Percentiles rank a stretch among this genome's conserved stretches.
These are phyloP conservation scores for Oxygymnocypris stewartii DNA, from an alignment of 2,113 vertebrate genomes.

Conservation along the genomic window DNA sequence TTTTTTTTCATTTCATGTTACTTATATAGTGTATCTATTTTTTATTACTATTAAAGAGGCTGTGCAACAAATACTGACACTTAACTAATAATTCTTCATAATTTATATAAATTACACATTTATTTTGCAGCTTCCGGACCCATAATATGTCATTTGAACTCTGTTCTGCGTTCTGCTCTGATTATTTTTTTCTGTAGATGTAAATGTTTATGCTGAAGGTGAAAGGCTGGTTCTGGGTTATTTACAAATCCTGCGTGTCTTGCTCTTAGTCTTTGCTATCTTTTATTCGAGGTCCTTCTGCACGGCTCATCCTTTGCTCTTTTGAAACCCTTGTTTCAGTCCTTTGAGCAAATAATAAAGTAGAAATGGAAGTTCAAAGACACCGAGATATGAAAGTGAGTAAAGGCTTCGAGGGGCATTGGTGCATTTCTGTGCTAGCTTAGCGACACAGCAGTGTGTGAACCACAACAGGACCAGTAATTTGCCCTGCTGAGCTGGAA, in stretches of 20 bases:
- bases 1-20: too few relatives aligned
- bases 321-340: slow-evolving; percentile 26
- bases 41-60: background rate
- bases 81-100: background rate
- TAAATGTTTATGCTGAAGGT: background rate
- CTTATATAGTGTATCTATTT: background rate
- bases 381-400: background rate
- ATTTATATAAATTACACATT: background rate
- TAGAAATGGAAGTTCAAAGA: slow-evolving; percentile 28
- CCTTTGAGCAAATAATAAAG: slow-evolving; percentile 25
- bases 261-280: slow-evolving; percentile 16
- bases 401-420: slow-evolving; percentile 14
- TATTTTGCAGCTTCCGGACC: background rate
- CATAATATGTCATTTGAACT: background rate
- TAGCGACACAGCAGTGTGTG: slow-evolving; percentile 31
- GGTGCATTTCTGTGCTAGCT: slow-evolving; percentile 29
- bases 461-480: slow-evolving; percentile 33
- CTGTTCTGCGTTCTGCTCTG: background rate
- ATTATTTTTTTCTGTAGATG: background rate
- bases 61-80: background rate
- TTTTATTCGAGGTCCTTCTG: slow-evolving; percentile 11
- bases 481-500: slow-evolving; percentile 34
- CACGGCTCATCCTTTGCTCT: slow-evolving; percentile 20
- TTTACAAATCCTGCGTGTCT: background rate
- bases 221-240: background rate